Evolutionary conservation across 2,797 vertebrate genomes (phyloP).

Genomic region (Apodemus agrarius): DNA sequence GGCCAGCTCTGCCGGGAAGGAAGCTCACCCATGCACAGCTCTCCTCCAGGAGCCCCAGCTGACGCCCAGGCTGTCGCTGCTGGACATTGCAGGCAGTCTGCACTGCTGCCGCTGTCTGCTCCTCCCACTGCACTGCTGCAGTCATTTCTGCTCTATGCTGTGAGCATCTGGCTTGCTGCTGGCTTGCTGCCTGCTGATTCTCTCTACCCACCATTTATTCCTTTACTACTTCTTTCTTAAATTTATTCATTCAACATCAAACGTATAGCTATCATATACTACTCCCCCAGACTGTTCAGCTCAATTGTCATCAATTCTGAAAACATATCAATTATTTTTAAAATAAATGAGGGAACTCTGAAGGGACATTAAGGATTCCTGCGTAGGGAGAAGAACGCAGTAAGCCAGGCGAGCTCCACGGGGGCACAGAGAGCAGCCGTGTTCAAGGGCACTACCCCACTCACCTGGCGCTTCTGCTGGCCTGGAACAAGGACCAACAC

Average conservation of each 20-base stretch:
- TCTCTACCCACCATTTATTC: background rate
- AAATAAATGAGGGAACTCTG: constrained; percentile 18
- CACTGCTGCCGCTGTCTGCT: background rate
- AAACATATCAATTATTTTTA: constrained; percentile 2
- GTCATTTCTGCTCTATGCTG: background rate
- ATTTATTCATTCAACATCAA: background rate
- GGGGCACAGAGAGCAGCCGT: background rate
- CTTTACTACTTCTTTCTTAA: background rate
- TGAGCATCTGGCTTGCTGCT: background rate
- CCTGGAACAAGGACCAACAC: background rate
- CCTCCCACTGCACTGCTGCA: background rate
- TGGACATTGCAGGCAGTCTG: background rate
- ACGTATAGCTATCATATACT: background rate
- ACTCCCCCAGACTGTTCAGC: background rate
- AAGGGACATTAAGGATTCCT: background rate
- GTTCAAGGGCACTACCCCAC: background rate
- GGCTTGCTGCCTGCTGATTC: background rate
- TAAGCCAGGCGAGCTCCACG: background rate
- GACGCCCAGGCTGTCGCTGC: background rate
- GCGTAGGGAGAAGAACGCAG: background rate
- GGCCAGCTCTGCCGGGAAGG: background rate
- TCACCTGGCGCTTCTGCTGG: background rate
- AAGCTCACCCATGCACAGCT: background rate
- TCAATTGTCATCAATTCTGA: background rate
- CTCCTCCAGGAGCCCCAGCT: background rate